Evolutionary conservation across 2,113 vertebrate species (phyloP).

Genomic region (Triplophysa tibetana): DNA sequence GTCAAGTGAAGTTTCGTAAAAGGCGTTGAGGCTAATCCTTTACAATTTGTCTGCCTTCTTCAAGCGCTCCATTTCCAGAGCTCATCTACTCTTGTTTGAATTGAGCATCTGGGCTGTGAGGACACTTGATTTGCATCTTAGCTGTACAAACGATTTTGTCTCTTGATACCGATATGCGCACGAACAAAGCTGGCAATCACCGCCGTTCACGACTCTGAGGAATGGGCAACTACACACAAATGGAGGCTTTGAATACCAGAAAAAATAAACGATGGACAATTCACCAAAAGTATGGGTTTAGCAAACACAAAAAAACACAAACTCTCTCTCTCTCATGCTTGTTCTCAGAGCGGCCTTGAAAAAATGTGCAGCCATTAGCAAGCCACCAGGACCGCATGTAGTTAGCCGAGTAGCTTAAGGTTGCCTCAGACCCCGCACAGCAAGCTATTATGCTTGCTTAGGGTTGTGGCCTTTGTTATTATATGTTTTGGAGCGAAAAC

Average conservation of each 20-base stretch:
- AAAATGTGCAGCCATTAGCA: constrained; percentile 30
- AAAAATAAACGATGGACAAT: not conserved
- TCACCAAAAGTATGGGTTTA: constrained; percentile 11
- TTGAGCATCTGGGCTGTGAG: constrained; percentile 32
- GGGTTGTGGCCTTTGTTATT: constrained; percentile 19
- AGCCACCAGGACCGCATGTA: constrained; percentile 13
- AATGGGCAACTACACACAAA: not conserved
- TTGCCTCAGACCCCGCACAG: not conserved
- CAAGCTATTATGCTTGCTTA: constrained; percentile 34
- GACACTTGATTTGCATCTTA: constrained; percentile 34
- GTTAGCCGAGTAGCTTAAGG: constrained; percentile 3
- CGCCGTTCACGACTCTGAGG: not conserved
- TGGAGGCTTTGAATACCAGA: not conserved
- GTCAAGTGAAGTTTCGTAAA: not conserved
- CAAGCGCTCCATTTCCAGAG: constrained; percentile 3
- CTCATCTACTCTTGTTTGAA: constrained; percentile 37
- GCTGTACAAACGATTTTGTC: constrained; percentile 25
- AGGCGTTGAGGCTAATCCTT: not conserved
- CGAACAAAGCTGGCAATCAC: constrained; percentile 36
- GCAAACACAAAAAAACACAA: not conserved
- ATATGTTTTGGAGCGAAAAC: constrained; percentile 30
- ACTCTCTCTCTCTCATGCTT: not conserved
- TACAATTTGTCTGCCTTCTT: not conserved
- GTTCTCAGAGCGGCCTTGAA: not conserved
- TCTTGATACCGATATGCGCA: not conserved